Evolutionary conservation across 2,888 invertebrate species (phyloP).

Genomic region (Caenorhabditis japonica): DNA sequence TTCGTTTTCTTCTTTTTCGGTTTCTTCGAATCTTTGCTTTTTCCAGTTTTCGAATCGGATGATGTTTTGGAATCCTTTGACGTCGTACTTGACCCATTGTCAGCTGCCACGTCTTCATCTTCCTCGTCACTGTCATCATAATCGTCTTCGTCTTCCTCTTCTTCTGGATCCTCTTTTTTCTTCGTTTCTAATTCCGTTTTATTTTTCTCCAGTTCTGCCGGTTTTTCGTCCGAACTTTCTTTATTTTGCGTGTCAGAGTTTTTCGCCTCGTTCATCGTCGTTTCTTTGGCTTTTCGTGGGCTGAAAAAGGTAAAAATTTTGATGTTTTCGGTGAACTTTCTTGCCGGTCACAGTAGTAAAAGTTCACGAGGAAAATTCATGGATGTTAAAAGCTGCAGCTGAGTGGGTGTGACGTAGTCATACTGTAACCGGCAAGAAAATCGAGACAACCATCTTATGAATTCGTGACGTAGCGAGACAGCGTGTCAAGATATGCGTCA

Average conservation of each 20-base stretch:
- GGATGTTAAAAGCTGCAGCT: too few relatives aligned
- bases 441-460: too few relatives aligned
- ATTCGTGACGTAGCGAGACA: too few relatives aligned
- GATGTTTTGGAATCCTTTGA: slow-evolving; percentile 15
- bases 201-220: neutral
- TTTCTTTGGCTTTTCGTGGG: too few relatives aligned
- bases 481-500: too few relatives aligned
- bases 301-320: too few relatives aligned
- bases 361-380: too few relatives aligned
- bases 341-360: too few relatives aligned
- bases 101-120: slow-evolving; percentile 4
- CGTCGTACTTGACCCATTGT: neutral
- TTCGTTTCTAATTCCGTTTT: slow-evolving; percentile 11
- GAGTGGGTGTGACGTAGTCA: too few relatives aligned
- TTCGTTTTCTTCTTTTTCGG: slow-evolving; percentile 4
- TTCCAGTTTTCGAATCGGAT: neutral
- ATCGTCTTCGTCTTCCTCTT: slow-evolving; percentile 5
- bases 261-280: neutral
- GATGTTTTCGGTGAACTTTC: too few relatives aligned
- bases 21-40: slow-evolving; percentile 13
- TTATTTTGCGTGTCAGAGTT: neutral
- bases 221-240: neutral
- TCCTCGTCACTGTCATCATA: slow-evolving; percentile 18
- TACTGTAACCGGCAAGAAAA: too few relatives aligned
- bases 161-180: slow-evolving; percentile 4